phyloP scores from a whole-genome alignment of 2,113 vertebrate genomes.

The Sinocyclocheilus maitianheensis region DNA sequence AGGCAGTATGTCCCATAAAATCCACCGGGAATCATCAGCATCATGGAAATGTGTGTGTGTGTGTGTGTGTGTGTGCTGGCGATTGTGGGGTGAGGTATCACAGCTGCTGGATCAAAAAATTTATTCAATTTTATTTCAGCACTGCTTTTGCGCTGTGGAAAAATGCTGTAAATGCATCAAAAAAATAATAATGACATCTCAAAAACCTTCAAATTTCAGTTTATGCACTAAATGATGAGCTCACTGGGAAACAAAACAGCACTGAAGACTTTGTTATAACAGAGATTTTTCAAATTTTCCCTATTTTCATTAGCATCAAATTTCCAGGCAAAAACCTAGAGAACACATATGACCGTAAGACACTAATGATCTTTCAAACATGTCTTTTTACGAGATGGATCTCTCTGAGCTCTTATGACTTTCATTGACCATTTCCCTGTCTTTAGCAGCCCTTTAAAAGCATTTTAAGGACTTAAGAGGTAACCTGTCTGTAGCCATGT shows the following conservation, averaged over 20 bases:
- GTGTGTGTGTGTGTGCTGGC: slow-evolving; percentile 58
- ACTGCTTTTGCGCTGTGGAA: background rate
- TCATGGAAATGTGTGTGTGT: slow-evolving; percentile 76
- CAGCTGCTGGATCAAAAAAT: background rate
- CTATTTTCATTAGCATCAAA: background rate
- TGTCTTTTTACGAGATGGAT: slow-evolving; percentile 70
- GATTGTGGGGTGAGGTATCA: background rate
- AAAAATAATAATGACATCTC: slow-evolving; percentile 19
- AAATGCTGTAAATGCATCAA: background rate
- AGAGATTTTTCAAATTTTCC: background rate
- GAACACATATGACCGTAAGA: background rate
- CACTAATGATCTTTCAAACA: slow-evolving; percentile 53
- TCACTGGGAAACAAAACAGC: slow-evolving; percentile 1
- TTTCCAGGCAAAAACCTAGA: background rate
- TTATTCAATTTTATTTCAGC: background rate
- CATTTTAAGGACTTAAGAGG: slow-evolving; percentile 71
- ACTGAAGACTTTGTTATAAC: background rate
- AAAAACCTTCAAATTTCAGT: slow-evolving; percentile 21
- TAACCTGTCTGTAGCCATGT: slow-evolving; percentile 69
- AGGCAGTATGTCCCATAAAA: slow-evolving; percentile 71
- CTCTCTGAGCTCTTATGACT: slow-evolving; percentile 67
- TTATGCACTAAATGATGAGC: background rate
- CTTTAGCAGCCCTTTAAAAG: slow-evolving; percentile 70
- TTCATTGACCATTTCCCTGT: slow-evolving; percentile 66
- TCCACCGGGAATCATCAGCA: slow-evolving; percentile 71